Percentiles rank a stretch among this genome's conserved stretches.
Conservation (phyloP, 2,113 vertebrate species). For the Aptenodytes patagonicus region DNA sequence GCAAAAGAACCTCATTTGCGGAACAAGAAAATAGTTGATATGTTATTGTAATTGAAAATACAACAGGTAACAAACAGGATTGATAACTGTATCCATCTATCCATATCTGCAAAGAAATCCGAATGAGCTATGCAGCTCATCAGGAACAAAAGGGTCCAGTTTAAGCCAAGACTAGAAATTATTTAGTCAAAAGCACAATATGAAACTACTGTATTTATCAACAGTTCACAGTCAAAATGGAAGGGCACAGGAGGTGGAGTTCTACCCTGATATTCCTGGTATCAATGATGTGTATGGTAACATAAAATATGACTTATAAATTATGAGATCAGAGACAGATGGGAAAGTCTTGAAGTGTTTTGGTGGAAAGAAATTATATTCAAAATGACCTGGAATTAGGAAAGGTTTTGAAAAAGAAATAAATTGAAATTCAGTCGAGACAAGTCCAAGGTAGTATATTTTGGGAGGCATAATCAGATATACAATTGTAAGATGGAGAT, state of each 20-base stretch:
- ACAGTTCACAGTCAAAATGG: not conserved
- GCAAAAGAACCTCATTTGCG: not conserved
- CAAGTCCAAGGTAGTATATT: not conserved
- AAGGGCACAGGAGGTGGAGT: not conserved
- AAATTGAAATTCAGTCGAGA: not conserved
- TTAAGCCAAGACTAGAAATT: not conserved
- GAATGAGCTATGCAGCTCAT: not conserved
- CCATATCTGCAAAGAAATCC: not conserved
- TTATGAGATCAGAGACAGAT: not conserved
- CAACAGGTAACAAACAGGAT: not conserved
- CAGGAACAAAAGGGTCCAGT: not conserved
- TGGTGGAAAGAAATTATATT: not conserved
- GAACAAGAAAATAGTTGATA: not conserved
- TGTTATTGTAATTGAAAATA: not conserved
- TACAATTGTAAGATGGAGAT: not conserved
- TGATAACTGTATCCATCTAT: not conserved
- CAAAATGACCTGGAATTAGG: not conserved
- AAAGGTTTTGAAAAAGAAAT: not conserved
- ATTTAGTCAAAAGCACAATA: not conserved
- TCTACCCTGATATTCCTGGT: not conserved
- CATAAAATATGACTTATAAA: not conserved
- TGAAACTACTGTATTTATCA: not conserved
- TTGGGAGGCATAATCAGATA: not conserved
- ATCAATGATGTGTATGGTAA: not conserved
- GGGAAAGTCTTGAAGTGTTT: not conserved